Percentiles rank a stretch among this genome's conserved stretches.
These are phyloP conservation scores for Leptura quadrifasciata DNA, from an alignment of 2,888 invertebrate genomes.

Conservation along the genomic window DNA sequence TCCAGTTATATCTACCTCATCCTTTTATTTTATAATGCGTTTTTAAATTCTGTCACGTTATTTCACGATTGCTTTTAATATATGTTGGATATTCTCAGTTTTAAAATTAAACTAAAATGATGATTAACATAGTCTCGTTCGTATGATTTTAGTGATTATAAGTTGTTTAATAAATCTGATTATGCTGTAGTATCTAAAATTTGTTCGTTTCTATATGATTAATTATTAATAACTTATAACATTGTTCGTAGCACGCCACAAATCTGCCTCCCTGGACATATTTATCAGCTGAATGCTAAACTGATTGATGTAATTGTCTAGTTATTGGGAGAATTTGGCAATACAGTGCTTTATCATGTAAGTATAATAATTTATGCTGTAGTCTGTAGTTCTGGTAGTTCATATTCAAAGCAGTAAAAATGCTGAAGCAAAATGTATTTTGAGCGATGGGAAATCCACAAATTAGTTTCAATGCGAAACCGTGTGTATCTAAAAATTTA, in stretches of 20 bases:
- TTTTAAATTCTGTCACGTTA: neutral
- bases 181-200: neutral
- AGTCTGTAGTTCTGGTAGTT: no score
- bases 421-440: no score
- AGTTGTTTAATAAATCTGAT: neutral
- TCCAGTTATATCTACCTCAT: neutral
- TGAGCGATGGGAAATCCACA: no score
- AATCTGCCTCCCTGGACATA: neutral
- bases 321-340: no score
- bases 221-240: neutral
- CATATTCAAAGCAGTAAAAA: no score
- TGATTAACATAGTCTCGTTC: conserved; percentile 1
- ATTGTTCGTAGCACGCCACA: neutral
- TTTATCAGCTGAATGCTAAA: neutral
- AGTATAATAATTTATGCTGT: no score
- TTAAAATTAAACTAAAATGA: neutral
- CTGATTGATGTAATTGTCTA: no score
- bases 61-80: neutral
- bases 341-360: no score
- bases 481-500: no score
- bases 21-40: neutral
- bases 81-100: neutral
- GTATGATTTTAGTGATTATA: conserved; percentile 17
- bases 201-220: neutral
- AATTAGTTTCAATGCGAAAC: no score